Conservation (phyloP, 2,113 vertebrate species). For the Vidua macroura region DNA sequence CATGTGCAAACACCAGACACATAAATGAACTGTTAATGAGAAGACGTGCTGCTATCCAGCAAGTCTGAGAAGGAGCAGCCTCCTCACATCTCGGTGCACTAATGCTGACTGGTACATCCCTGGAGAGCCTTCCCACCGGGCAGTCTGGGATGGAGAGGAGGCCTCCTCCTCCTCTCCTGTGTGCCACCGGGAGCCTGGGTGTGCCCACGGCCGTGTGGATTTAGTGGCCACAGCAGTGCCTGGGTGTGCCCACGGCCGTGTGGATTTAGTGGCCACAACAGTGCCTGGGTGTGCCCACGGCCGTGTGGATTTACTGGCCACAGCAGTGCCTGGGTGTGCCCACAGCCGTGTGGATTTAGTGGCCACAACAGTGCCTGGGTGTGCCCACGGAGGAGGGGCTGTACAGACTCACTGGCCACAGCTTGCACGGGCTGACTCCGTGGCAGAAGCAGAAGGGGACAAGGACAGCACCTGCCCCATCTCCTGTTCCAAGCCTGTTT, state of each 20-base stretch:
- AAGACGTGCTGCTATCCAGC: neutral
- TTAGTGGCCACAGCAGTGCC: neutral
- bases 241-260: neutral
- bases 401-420: no score
- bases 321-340: neutral
- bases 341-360: accelerated
- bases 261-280: neutral
- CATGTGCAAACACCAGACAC: neutral
- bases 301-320: no score
- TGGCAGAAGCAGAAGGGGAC: neutral
- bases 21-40: neutral
- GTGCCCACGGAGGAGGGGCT: no score
- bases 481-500: neutral
- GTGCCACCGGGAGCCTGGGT: neutral
- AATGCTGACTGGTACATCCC: neutral
- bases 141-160: neutral
- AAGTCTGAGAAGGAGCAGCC: neutral
- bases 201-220: accelerated
- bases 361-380: neutral
- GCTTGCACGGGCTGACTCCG: accelerated
- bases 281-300: no score
- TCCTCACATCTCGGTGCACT: neutral
- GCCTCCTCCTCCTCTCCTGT: neutral
- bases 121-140: neutral
- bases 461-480: neutral